These are phyloP conservation scores for Tyrannus savana DNA, from an alignment of 2,113 vertebrate species.

Conservation along the genomic window DNA sequence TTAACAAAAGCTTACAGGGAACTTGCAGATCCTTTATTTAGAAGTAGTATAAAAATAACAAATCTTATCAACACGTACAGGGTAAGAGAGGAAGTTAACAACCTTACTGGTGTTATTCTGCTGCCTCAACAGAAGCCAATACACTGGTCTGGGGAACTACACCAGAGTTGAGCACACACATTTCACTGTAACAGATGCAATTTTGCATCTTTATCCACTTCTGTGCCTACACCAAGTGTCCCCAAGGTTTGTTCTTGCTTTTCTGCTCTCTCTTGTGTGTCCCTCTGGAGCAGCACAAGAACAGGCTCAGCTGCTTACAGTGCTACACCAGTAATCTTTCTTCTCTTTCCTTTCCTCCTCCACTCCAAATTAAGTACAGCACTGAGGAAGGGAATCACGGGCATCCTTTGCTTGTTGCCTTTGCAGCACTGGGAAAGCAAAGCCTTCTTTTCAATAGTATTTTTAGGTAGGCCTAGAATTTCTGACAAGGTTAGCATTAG, in stretches of 20 bases:
- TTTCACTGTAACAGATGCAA: neutral
- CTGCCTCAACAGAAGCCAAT: neutral
- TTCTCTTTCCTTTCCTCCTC: neutral
- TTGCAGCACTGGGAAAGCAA: neutral
- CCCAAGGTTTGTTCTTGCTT: neutral
- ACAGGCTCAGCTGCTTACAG: neutral
- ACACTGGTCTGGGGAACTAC: neutral
- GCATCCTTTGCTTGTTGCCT: neutral
- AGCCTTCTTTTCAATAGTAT: neutral
- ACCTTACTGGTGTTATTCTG: neutral
- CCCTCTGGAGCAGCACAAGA: neutral
- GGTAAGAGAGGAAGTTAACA: constrained; percentile 9
- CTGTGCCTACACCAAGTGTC: neutral
- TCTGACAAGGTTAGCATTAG: neutral
- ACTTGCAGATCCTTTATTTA: constrained; percentile 45
- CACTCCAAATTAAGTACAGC: neutral
- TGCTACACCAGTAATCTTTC: neutral
- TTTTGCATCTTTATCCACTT: neutral
- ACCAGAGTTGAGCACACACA: fast-evolving
- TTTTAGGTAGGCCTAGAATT: neutral
- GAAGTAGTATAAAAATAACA: constrained; percentile 48
- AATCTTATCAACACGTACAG: constrained; percentile 15
- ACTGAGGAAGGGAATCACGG: neutral
- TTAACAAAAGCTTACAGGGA: constrained; percentile 48
- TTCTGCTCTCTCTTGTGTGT: neutral